Evolutionary conservation across 2,797 vertebrate species (phyloP).

Genomic region (Gambelia wislizenii): DNA sequence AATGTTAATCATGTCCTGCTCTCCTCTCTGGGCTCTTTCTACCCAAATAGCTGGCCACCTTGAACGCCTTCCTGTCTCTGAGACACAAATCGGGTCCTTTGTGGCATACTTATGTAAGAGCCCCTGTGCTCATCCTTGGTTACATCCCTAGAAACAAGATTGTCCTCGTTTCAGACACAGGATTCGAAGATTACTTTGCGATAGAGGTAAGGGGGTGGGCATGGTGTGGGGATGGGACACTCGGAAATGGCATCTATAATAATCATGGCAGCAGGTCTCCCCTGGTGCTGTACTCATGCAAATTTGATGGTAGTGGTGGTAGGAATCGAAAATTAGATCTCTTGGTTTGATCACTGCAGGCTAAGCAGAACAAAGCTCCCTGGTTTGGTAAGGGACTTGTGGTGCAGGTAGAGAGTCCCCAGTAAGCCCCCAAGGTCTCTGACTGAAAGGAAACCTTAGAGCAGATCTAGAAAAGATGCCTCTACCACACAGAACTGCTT

Average conservation of each 20-base stretch:
- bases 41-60: neutral
- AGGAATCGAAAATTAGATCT: neutral
- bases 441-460: neutral
- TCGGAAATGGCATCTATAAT: neutral
- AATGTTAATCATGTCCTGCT: neutral
- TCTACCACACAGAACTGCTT: neutral
- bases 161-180: conserved; percentile 65
- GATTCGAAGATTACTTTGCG: conserved; percentile 48
- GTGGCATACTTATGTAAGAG: conserved; percentile 54
- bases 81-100: conserved; percentile 52
- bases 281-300: no score
- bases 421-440: no score
- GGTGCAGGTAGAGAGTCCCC: no score
- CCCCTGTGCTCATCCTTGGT: conserved; percentile 74
- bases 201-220: conserved; percentile 65
- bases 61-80: neutral
- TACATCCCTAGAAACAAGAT: conserved; percentile 64
- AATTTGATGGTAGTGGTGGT: no score
- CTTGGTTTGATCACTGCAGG: neutral
- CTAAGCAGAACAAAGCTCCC: neutral
- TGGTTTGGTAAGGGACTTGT: neutral
- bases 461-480: neutral
- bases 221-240: no score
- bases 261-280: neutral
- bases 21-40: neutral